phyloP scores from a whole-genome alignment of 2,113 vertebrate genomes.

The Morone saxatilis region DNA sequence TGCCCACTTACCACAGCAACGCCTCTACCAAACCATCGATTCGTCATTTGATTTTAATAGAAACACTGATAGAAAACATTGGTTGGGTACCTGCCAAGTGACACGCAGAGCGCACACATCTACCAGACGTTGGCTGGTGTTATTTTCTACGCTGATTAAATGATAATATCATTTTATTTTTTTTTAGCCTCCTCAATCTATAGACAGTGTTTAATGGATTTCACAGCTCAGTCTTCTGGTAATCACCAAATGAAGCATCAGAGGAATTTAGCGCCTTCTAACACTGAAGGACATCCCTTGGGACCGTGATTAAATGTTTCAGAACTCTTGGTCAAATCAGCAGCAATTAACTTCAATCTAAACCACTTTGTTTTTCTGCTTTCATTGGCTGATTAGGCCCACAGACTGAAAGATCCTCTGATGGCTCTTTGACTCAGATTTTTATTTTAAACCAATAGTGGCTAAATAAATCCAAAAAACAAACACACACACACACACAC shows the following conservation, averaged over 20 bases:
- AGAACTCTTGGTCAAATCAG: constrained; percentile 23
- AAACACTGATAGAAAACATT: neutral
- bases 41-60: neutral
- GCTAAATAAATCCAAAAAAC: constrained; percentile 19
- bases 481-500: neutral
- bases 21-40: neutral
- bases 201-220: constrained; percentile 4
- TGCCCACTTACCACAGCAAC: neutral
- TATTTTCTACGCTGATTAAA: neutral
- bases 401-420: constrained; percentile 4
- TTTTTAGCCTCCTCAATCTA: constrained; percentile 1
- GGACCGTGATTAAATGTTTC: constrained; percentile 20
- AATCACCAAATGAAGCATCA: constrained; percentile 11
- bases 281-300: neutral
- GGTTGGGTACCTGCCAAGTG: neutral
- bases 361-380: neutral
- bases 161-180: neutral
- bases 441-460: constrained; percentile 1
- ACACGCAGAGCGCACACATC: neutral
- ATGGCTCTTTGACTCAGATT: neutral
- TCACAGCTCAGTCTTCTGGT: neutral
- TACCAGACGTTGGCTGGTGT: neutral
- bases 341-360: constrained; percentile 23
- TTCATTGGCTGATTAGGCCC: neutral
- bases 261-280: constrained; percentile 10